Percentiles rank a stretch among this genome's conserved stretches.
These are phyloP conservation scores for Calameuta filiformis DNA, from an alignment of 2,888 invertebrate species.

Conservation along the genomic window DNA sequence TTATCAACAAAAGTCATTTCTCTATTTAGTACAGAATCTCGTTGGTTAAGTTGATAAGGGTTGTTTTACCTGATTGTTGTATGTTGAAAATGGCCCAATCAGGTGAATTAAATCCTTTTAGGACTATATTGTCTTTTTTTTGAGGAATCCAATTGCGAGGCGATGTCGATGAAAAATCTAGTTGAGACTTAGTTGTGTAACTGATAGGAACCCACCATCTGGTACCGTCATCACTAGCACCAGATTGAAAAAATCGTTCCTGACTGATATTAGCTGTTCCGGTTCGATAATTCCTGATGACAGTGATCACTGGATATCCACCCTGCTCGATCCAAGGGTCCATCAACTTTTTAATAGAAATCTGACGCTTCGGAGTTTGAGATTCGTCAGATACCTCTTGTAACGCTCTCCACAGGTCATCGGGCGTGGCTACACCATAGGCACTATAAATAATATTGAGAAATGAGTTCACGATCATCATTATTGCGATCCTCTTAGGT, in stretches of 20 bases:
- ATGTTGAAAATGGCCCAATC: slow-evolving; percentile 74
- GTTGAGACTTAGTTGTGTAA: slow-evolving; percentile 31
- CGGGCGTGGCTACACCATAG: slow-evolving; percentile 65
- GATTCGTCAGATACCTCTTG: slow-evolving; percentile 23
- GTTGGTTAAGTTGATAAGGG: slow-evolving; percentile 16
- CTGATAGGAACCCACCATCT: slow-evolving; percentile 53
- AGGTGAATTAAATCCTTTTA: slow-evolving; percentile 25
- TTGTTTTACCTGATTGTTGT: slow-evolving; percentile 70
- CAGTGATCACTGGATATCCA: slow-evolving; percentile 75
- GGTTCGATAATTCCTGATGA: slow-evolving; percentile 67
- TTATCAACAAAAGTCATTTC: not conserved
- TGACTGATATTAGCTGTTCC: slow-evolving; percentile 66
- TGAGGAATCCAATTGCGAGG: slow-evolving; percentile 29
- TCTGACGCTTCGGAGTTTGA: no score
- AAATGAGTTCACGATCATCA: not conserved
- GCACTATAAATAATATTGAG: slow-evolving; percentile 19
- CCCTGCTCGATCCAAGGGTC: slow-evolving; percentile 74
- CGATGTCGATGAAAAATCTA: slow-evolving; percentile 27
- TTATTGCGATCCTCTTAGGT: no score
- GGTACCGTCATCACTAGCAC: slow-evolving; percentile 1
- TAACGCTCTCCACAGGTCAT: slow-evolving; percentile 64
- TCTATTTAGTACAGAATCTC: not conserved
- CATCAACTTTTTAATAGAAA: slow-evolving; percentile 51
- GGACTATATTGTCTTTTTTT: slow-evolving; percentile 21
- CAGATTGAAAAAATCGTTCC: slow-evolving; percentile 44